Base-by-base conservation (phyloP, 2,113 vertebrate genomes). In the Mixornis gularis region DNA sequence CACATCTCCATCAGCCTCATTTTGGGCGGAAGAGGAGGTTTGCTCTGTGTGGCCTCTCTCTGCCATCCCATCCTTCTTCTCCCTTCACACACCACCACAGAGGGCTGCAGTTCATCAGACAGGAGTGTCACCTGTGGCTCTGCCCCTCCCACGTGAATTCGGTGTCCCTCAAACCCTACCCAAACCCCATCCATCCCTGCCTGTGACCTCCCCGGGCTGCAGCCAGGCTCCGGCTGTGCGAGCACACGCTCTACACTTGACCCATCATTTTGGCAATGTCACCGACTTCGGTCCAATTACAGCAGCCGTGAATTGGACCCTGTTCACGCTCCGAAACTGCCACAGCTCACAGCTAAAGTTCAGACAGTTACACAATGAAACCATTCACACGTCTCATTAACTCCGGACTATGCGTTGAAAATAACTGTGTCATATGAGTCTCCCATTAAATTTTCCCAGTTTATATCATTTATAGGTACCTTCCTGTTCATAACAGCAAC, bases 351-450 rank as follows among this genome's bases (percentile, higher is more conserved):
- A 71, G 70, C 88, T 60, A 2, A 64, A 74, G 16, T 88, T 84
- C 86, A 84, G 90, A 64, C 79, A 58, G 72, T 71, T 58, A 20
- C 66, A 95, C 95, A 94, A 90, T 90, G 93, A 78, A 92, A 71
- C 90, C 83, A 93, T 95, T 96, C 90, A 94, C 86, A 80, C 13
- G 20, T 88, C 92, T 95, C 88, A 89, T 95, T 94, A 93, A 86
- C 95, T 92, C 83, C 0, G 24, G 79, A 93, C 93, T 87, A 53
- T 92, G 79, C 51, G 64, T 32, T 86, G 83, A 90, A 90, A 93
- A 94, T 79, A 92, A 93, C 88, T 78, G 52, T 90, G 88, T 80
- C 93, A 46, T 70, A 71, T 44, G 86, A 92, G 51, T 78, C 77
- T 38, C 10, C 17, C 69, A 84, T 89, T 72, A 55, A n/a, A 82